Percentiles rank a stretch among this genome's conserved stretches.
These are phyloP conservation scores for Chromobotia macracanthus DNA, from an alignment of 2,797 vertebrate species.

Conservation along the genomic window DNA sequence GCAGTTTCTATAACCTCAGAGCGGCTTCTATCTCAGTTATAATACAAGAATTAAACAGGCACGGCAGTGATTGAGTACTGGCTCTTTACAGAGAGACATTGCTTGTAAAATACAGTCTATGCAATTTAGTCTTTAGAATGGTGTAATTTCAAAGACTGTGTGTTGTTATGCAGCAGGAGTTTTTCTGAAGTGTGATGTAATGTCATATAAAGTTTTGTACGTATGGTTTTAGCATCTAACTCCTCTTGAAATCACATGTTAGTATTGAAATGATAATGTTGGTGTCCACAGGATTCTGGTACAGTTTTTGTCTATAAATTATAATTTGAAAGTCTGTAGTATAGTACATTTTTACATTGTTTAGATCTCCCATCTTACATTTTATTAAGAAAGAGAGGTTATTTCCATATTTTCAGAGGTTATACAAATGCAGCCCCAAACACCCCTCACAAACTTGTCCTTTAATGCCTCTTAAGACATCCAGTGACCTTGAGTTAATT, in stretches of 20 bases:
- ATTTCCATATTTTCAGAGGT: slow-evolving; percentile 14
- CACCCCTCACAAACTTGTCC: slow-evolving; percentile 30
- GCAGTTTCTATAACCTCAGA: slow-evolving; percentile 85
- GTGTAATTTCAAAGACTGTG: slow-evolving; percentile 28
- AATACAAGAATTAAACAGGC: slow-evolving; percentile 87
- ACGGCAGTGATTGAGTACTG: slow-evolving; percentile 67
- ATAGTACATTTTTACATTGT: background rate
- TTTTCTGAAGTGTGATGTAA: slow-evolving; percentile 38
- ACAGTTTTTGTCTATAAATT: background rate
- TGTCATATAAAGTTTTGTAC: slow-evolving; percentile 27
- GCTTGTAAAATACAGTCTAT: slow-evolving; percentile 20
- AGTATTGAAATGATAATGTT: slow-evolving; percentile 14
- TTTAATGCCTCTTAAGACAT: slow-evolving; percentile 69
- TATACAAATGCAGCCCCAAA: slow-evolving; percentile 12
- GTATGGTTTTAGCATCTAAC: background rate
- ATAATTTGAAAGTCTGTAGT: too few species aligned
- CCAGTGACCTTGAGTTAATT: slow-evolving; percentile 77
- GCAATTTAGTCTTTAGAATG: slow-evolving; percentile 37
- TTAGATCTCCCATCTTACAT: background rate
- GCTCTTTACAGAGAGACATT: slow-evolving; percentile 56
- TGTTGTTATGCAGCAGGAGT: slow-evolving; percentile 16
- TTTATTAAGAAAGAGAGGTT: slow-evolving; percentile 6
- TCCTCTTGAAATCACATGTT: slow-evolving; percentile 2
- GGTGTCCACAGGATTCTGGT: background rate
- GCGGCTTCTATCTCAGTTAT: slow-evolving; percentile 84